Evolutionary conservation across 2,888 invertebrate species (phyloP), one percentile per base, ranked within the genome.

Genomic region (Netelia fuscicornis): DNA sequence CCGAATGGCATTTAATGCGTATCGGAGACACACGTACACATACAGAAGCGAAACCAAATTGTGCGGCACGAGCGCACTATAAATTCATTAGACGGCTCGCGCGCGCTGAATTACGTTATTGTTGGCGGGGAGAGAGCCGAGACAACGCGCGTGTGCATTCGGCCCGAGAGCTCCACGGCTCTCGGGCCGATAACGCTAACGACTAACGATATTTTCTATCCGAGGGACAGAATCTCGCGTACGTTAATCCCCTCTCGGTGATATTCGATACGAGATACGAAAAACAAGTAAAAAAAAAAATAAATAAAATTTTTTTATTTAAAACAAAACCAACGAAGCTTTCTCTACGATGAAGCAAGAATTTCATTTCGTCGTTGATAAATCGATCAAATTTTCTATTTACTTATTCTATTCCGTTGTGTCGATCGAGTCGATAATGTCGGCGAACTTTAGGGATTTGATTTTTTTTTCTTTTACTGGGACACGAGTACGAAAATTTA

Each of bases 11-110:
- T 48, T 48, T 13, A 13, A 48, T 48, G 48, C 48, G 11, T 48
- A 13, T 48, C 48, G 48, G 48, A 30, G 30, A 30, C 11, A 48
- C 13, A 10, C 13, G 3, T 48, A 48, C 13, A 48, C 13, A 48
- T 48, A 48, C 5, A 58, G 56, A 37, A 11, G 58, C 44, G 60
- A 54, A 62, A 74, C n/a, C 60, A 67, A 84, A 81, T 84, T 68
- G 77, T 81, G 56, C 25, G 77, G 77, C 84, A 77, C 77, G 84
- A 68, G 77, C 81, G 64, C 77, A 48, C 77, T 56, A 48, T 81
- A 81, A 81, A 84, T 81, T 81, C 54, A 84, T 81, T 81, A 62
- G 30, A 44, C 56, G 48, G 23, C n/a, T 60, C 77, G 60, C 77
- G 44, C 44, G 52, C 72, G 58, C n/a, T 62, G 48, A 48, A 68